Base-by-base conservation (phyloP, 2,113 vertebrate species). In the Morphnarchus princeps region DNA sequence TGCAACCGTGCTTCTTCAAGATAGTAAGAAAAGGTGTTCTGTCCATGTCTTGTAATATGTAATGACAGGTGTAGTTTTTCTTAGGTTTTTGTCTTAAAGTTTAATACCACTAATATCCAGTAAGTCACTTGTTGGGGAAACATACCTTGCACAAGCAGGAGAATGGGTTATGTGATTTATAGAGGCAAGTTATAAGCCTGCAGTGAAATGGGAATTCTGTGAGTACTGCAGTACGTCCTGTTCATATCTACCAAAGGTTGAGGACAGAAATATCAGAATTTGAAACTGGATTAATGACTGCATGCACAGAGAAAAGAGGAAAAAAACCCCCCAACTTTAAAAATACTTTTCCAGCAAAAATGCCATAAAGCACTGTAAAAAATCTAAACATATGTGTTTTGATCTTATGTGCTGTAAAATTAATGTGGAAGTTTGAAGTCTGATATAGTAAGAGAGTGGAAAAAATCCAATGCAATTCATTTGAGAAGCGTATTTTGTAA, bases 1-100 rank as follows among this genome's bases (percentile, higher is more conserved):
- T 82, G 42, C 42, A 91, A n/a, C 40, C 0, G 0, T 52, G 29
- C 67, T 89, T 31, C 45, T 72, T 69, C 0, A 0, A 96, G 59
- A 78, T 2, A n/a, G 10, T 42, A 92, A 21, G 40, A 80, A 91
- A 80, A 82, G n/a, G 9, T 77, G 26, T 36, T 82, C 61, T 93
- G 29, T 28, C 18, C 5, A 0, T 43, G 25, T 49, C 32, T 84
- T 55, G 31, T 42, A 55, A 29, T 32, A 36, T 10, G 16, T 31
- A 61, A 59, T 1, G 5, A 63, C 11, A 87, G 5, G 5, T 26
- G 26, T 26, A 38, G 13, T 40, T 93, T 59, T 70, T 49, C 45
- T 54, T 61, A 38, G 19, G 22, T n/a, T 73, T 84, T 71, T 61
- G 45, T 72, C 69, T 92, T 79, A 28, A 40, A 62, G 5, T 85